These are phyloP conservation scores for Gryllus bimaculatus DNA, from an alignment of 1,140 invertebrate species.

Conservation along the genomic window DNA sequence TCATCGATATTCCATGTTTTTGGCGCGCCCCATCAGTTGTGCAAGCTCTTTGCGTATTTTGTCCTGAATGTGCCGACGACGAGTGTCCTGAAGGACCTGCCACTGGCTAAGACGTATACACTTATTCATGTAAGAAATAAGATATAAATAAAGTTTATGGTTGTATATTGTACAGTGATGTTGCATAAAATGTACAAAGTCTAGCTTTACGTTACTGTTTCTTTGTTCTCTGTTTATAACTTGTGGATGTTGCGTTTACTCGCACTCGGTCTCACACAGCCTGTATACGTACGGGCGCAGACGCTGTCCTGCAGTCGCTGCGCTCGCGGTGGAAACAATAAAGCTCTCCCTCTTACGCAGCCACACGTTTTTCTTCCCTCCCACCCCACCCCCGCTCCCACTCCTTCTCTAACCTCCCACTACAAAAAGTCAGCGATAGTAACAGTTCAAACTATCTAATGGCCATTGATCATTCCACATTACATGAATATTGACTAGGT, in stretches of 20 bases:
- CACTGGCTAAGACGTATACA: background rate
- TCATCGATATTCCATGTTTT: too few relatives aligned
- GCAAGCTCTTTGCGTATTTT: too few relatives aligned
- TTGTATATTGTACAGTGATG: constrained; percentile 1
- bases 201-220: background rate
- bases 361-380: too few relatives aligned
- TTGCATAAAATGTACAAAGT: constrained; percentile 2
- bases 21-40: too few relatives aligned
- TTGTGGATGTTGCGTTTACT: background rate
- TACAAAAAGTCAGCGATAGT: too few relatives aligned
- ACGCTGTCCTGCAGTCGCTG: background rate
- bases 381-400: too few relatives aligned
- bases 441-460: too few relatives aligned
- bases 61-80: background rate
- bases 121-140: background rate
- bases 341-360: background rate
- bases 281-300: background rate
- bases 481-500: too few relatives aligned
- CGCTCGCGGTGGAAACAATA: background rate
- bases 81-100: background rate
- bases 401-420: too few relatives aligned
- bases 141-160: background rate
- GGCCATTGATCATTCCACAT: too few relatives aligned
- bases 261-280: background rate
- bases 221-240: background rate